Percentiles rank a stretch among this genome's conserved stretches.
phyloP scores from a whole-genome alignment of 35 echinoderm and acorn worm genomes.

The Ophiothrix spiculata region DNA sequence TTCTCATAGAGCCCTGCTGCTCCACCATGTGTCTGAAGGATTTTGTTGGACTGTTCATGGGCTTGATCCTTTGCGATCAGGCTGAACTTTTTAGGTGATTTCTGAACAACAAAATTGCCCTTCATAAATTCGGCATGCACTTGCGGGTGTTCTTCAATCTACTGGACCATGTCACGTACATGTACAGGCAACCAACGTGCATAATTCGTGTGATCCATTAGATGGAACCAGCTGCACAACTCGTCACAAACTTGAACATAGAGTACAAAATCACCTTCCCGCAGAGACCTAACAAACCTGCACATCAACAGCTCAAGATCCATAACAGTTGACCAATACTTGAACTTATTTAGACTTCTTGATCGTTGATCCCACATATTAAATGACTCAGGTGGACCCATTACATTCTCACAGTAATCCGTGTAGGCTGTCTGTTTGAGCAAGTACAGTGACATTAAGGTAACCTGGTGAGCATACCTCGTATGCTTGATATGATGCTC shows the following conservation, averaged over 20 bases:
- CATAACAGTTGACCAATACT: constrained; percentile 36
- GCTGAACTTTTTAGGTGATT: constrained; percentile 42
- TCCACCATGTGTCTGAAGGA: constrained; percentile 43
- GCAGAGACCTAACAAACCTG: constrained; percentile 4
- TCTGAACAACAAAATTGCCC: constrained; percentile 41
- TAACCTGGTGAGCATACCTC: constrained; percentile 22
- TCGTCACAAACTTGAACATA: constrained; percentile 48
- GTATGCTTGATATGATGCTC: constrained; percentile 45
- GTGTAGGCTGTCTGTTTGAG: constrained; percentile 28
- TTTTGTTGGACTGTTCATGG: constrained; percentile 58
- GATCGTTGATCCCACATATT: constrained; percentile 36
- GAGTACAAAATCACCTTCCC: constrained; percentile 21
- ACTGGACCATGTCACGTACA: not conserved
- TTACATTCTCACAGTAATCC: constrained; percentile 26
- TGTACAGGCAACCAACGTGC: not conserved
- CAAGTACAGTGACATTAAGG: constrained; percentile 8
- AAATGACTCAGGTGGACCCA: constrained; percentile 39
- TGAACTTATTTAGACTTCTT: constrained; percentile 9
- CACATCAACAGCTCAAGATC: constrained; percentile 25
- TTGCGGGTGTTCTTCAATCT: not conserved
- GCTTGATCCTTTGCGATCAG: constrained; percentile 51
- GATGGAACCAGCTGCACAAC: constrained; percentile 34
- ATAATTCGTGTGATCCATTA: constrained; percentile 50
- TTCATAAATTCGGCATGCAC: constrained; percentile 12
- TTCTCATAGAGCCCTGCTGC: constrained; percentile 51